phyloP scores from a whole-genome alignment of 2,888 invertebrate species.

The Spodoptera picta region DNA sequence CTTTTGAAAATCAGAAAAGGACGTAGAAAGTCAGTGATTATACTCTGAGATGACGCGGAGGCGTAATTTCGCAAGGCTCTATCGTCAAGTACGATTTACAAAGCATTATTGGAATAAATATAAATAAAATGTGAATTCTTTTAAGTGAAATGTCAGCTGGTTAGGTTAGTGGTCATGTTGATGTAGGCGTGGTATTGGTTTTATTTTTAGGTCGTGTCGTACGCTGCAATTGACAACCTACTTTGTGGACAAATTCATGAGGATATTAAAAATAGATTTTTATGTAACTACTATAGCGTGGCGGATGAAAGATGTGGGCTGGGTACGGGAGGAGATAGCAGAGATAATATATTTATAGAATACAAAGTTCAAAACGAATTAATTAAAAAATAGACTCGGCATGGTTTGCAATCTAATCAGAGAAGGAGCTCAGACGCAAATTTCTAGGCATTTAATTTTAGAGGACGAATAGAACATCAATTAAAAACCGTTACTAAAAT shows the following conservation, averaged over 20 bases:
- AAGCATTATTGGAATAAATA: slow-evolving; percentile 71
- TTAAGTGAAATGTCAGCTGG: slow-evolving; percentile 75
- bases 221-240: slow-evolving; percentile 45
- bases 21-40: slow-evolving; percentile 66
- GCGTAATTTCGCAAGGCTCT: slow-evolving; percentile 78
- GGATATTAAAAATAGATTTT: slow-evolving; percentile 46
- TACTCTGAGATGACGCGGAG: slow-evolving; percentile 66
- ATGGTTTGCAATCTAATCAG: too few species aligned
- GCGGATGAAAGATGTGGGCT: slow-evolving; percentile 25
- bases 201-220: slow-evolving; percentile 63
- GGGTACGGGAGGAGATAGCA: slow-evolving; percentile 5
- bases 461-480: slow-evolving; percentile 3
- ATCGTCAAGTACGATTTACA: slow-evolving; percentile 81
- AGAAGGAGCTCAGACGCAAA: too few species aligned
- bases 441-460: not conserved
- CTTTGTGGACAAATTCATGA: slow-evolving; percentile 56
- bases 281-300: slow-evolving; percentile 40
- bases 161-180: slow-evolving; percentile 58
- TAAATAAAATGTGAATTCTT: slow-evolving; percentile 60
- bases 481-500: slow-evolving; percentile 1
- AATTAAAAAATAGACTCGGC: too few species aligned
- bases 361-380: not conserved
- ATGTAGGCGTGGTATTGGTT: slow-evolving; percentile 58
- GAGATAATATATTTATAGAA: not conserved
- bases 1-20: slow-evolving; percentile 64